These are phyloP conservation scores for Condylura cristata DNA, from an alignment of 2,113 vertebrate genomes.

Conservation along the genomic window DNA sequence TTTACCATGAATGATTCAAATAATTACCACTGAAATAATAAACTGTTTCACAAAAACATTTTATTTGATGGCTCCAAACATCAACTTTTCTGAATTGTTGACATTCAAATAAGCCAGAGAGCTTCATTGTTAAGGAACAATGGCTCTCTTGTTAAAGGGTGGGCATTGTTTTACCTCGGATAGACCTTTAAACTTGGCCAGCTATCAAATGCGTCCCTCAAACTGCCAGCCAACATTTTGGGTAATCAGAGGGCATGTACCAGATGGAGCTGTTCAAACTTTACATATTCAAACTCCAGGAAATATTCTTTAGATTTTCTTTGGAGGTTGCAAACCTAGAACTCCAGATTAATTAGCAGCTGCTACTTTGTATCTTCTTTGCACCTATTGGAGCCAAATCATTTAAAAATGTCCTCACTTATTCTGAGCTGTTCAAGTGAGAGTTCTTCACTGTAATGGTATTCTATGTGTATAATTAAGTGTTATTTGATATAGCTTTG, in stretches of 20 bases:
- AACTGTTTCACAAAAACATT: constrained; percentile 94
- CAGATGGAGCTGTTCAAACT: constrained; percentile 88
- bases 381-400: constrained; percentile 82
- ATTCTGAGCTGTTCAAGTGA: constrained; percentile 79
- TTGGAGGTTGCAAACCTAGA: constrained; percentile 81
- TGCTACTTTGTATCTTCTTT: constrained; percentile 84
- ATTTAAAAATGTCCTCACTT: constrained; percentile 86
- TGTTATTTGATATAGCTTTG: constrained; percentile 88
- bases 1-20: constrained; percentile 94
- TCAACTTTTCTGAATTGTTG: constrained; percentile 93
- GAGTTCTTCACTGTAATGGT: constrained; percentile 80
- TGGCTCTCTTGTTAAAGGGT: constrained; percentile 88
- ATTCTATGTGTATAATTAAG: constrained; percentile 87
- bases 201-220: constrained; percentile 87
- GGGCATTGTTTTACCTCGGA: constrained; percentile 90
- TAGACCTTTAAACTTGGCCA: constrained; percentile 90
- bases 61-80: constrained; percentile 93
- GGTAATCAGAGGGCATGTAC: constrained; percentile 86
- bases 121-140: constrained; percentile 89
- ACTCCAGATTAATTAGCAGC: constrained; percentile 87
- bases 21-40: constrained; percentile 95
- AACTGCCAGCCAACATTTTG: constrained; percentile 85
- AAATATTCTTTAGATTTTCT: constrained; percentile 86
- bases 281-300: constrained; percentile 84
- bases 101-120: constrained; percentile 92